These are phyloP conservation scores for Notospermus geniculatus DNA, from an alignment of 1,140 invertebrate genomes.

Conservation along the genomic window DNA sequence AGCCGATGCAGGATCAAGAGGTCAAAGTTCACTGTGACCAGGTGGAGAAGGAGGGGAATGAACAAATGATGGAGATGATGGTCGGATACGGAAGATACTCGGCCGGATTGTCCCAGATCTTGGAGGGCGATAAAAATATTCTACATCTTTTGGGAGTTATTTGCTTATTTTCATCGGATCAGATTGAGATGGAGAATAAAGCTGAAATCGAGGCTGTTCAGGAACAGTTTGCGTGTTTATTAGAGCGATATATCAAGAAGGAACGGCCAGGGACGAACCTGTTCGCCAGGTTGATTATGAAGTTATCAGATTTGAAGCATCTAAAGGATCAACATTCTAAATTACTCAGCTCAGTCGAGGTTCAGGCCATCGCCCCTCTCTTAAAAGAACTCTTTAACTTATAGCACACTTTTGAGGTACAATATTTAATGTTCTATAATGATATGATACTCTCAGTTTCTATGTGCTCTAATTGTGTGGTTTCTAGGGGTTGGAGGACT, in stretches of 20 bases:
- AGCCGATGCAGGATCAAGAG: background rate
- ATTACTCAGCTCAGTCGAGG: constrained; percentile 2
- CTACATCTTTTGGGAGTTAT: background rate
- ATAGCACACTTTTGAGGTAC: background rate
- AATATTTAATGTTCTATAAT: too few species aligned
- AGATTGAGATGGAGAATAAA: background rate
- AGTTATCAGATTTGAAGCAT: constrained; percentile 2
- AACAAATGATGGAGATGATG: constrained; percentile 2
- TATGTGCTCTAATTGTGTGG: too few species aligned
- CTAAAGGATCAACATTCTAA: constrained; percentile 4
- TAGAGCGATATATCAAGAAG: constrained; percentile 3
- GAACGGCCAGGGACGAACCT: background rate
- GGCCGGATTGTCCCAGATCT: background rate
- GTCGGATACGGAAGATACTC: background rate
- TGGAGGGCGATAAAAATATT: background rate
- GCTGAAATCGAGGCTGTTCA: background rate
- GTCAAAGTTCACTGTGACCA: constrained; percentile 1
- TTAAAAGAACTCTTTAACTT: constrained; percentile 3
- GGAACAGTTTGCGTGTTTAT: constrained; percentile 5
- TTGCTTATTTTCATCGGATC: background rate
- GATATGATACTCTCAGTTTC: too few species aligned
- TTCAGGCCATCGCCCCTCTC: background rate
- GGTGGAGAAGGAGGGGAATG: constrained; percentile 2
- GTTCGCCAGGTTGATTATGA: background rate
- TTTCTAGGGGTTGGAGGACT: too few species aligned